Conservation (phyloP, 2,797 vertebrate genomes). For the Myiotriccus ornatus region DNA sequence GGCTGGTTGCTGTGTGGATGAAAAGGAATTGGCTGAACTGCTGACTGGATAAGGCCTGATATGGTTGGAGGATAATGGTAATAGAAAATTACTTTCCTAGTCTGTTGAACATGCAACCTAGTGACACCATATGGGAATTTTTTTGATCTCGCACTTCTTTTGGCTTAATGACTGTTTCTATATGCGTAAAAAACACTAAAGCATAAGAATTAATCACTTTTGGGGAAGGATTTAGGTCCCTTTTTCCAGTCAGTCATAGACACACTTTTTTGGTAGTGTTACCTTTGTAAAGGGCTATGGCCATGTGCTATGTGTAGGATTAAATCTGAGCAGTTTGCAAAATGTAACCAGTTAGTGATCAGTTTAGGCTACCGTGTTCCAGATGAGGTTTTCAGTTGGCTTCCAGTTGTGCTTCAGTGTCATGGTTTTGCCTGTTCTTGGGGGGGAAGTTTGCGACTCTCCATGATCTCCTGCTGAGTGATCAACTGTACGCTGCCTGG, state of each 20-base stretch:
- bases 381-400: neutral
- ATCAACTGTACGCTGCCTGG: neutral
- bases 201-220: neutral
- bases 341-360: neutral
- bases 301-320: neutral
- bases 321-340: neutral
- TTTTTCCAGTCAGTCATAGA: neutral
- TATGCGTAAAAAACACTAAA: neutral
- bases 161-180: neutral
- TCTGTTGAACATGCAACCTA: neutral
- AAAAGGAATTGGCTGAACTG: neutral
- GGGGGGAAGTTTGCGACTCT: neutral
- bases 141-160: neutral
- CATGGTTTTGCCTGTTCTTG: neutral
- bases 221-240: neutral
- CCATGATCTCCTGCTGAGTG: neutral
- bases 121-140: neutral
- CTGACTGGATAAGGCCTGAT: neutral
- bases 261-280: neutral
- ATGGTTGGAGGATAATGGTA: rapidly evolving
- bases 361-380: neutral
- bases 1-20: neutral
- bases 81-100: neutral
- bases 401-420: neutral
- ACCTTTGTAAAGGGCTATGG: neutral